Evolutionary conservation across 2,113 vertebrate genomes (phyloP), one percentile per base, ranked within the genome.

Genomic region (Cynocephalus volans): DNA sequence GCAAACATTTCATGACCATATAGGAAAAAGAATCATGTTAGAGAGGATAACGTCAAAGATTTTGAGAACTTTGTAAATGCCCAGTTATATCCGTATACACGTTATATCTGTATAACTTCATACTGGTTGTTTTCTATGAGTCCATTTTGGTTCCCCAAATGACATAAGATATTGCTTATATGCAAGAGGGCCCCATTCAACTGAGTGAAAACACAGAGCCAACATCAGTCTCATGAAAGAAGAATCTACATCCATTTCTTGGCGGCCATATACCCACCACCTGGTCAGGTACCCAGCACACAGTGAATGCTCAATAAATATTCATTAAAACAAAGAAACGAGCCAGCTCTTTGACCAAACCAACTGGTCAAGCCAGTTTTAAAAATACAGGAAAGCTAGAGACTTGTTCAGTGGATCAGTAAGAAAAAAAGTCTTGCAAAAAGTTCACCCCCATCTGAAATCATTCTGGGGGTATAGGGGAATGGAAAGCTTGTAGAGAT

Each of bases 311-410:
- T 48, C 10, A 72, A 80, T 56, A 62, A 73, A 5, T 77, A 26
- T 31, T 75, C 28, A 18, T 58, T 94, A 17, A 54, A 76, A n/a
- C 19, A 81, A 80, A 45, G 72, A 48, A 50, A 81, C 14, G 50
- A 95, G 31, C 5, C 58, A 60, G 13, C 52, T 85, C 58, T 81
- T 88, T 48, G 41, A 52, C 58, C 69, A 88, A 94, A 90, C 23
- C 65, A 83, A 80, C 60, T 13, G 36, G 23, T 73, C 48, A 85
- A 62, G 62, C 26, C 84, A 52, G 18, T 52, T 81, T 81, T 77
- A 48, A 17, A 77, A 73, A 89, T 24, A 8, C 67, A 91, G 11
- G 26, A 56, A 26, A 67, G n/a, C 31, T 69, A 72, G 50, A 82
- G 50, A 88, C 28, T 31, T 50, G 23, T 62, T 77, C 60, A 12